A percentile compares a stretch with the other conserved stretches of the same genome.
Conservation (phyloP, 1,140 invertebrate species). For the Lethrus apterus region DNA sequence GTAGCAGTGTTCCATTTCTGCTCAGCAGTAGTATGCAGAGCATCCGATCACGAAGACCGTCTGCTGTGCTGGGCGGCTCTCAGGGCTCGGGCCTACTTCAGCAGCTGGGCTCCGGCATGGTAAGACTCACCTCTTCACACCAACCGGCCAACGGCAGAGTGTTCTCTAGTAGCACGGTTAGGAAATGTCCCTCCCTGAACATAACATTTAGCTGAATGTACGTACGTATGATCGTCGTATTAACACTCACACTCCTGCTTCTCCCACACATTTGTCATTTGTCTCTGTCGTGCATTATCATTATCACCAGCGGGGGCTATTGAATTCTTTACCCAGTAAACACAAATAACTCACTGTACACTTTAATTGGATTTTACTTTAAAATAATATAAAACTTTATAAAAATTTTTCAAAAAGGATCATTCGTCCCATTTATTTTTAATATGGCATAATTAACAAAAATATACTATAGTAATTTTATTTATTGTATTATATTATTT, state of each 20-base stretch:
- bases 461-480: too few relatives aligned
- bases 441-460: too few relatives aligned
- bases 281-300: conserved; percentile 26
- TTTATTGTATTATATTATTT: too few relatives aligned
- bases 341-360: background rate
- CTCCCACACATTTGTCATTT: conserved; percentile 25
- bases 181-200: conserved; percentile 65
- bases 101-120: conserved; percentile 78
- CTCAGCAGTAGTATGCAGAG: conserved; percentile 75
- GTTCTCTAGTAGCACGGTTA: conserved; percentile 67
- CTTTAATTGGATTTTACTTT: background rate
- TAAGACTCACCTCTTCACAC: conserved; percentile 67
- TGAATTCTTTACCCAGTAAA: conserved; percentile 10
- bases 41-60: conserved; percentile 69
- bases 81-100: conserved; percentile 69
- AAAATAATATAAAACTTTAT: background rate
- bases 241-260: conserved; percentile 26
- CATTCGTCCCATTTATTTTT: too few relatives aligned
- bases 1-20: conserved; percentile 77
- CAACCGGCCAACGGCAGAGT: conserved; percentile 55
- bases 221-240: conserved; percentile 36
- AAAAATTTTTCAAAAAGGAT: background rate
- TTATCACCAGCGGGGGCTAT: conserved; percentile 35
- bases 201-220: conserved; percentile 47
- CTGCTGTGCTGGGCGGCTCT: conserved; percentile 54